These are phyloP conservation scores for Agrilus biguttatus DNA, from an alignment of 2,888 invertebrate species.

Conservation along the genomic window DNA sequence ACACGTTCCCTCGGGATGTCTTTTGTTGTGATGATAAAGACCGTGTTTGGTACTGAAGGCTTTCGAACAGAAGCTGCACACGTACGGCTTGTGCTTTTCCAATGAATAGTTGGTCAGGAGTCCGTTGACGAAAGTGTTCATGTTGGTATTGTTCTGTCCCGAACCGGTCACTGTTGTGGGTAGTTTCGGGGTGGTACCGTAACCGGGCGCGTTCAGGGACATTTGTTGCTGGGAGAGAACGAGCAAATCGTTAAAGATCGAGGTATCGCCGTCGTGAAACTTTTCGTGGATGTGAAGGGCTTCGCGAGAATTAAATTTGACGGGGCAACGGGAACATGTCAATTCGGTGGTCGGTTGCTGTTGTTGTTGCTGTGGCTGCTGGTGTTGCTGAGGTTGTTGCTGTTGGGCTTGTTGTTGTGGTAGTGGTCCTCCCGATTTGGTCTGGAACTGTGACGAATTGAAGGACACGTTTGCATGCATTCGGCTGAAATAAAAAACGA, in stretches of 20 bases:
- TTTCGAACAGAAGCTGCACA: constrained; percentile 67
- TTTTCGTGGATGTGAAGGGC: constrained; percentile 66
- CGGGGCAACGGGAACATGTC: constrained; percentile 40
- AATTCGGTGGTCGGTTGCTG: constrained; percentile 12
- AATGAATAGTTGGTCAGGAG: neutral
- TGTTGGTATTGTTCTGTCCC: neutral
- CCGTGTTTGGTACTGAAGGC: constrained; percentile 76
- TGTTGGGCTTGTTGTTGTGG: constrained; percentile 1
- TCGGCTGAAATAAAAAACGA: constrained; percentile 23
- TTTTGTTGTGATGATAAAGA: constrained; percentile 61
- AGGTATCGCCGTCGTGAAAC: constrained; percentile 66
- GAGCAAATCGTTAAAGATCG: constrained; percentile 62
- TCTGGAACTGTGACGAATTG: no score
- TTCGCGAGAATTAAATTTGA: constrained; percentile 54
- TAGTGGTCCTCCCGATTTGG: constrained; percentile 12
- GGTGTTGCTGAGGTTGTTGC: constrained; percentile 3
- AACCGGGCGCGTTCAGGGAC: neutral
- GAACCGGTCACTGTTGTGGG: neutral
- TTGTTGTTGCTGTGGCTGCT: constrained; percentile 23
- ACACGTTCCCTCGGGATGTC: constrained; percentile 68
- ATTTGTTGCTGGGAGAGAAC: constrained; percentile 51
- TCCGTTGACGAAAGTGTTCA: no score
- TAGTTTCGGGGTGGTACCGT: neutral
- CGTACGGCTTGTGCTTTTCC: constrained; percentile 57
- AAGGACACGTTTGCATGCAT: no score